Base-by-base conservation (phyloP, 1,140 invertebrate genomes). In the Lerema accius region DNA sequence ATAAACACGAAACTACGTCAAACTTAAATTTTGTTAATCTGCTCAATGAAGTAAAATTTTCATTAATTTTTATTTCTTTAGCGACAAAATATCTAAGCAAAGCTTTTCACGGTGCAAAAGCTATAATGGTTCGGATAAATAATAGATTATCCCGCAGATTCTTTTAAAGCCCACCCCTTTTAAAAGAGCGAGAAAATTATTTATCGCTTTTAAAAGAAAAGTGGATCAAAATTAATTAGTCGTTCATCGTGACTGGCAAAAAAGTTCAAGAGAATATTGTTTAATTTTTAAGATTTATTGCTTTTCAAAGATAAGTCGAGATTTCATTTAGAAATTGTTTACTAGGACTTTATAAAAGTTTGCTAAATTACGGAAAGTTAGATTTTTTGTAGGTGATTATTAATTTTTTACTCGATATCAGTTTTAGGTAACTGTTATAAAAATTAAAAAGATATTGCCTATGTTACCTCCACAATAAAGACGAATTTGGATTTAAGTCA, bases 161-260 rank as follows among this genome's bases (percentile, higher is more conserved):
- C 51, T 55, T 55, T 42, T 42, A 53, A 53, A 9, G 13, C 11
- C 35, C 37, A 53, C n/a, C 51, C 51, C 51, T 55, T 55, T 55
- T 42, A 55, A 40, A 53, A 55, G 13, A 23, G 39, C 51, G 51
- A 55, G 39, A 39, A 55, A 55, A 55, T 42, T 55, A 55, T 42
- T 55, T 55, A 55, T 55, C 51, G 51, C 39, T 4, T 15, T 50
- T 35, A 9, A 42, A 40, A 55, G 39, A 42, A 55, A 42, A 55
- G 17, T 55, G 51, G 51, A 42, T 55, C 13, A 23, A 55, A 55
- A 55, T 56, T 56, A 43, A 56, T 56, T 56, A 56, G 53, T 56
- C 49, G 28, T 17, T 32, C 53, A 55, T 55, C 39, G 23, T 56
- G 53, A 56, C 53, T 55, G 7, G 37, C 15, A 55, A 42, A 55